Percentiles rank a stretch among this genome's conserved stretches.
These are phyloP conservation scores for Paguma larvata DNA, from an alignment of 2,797 vertebrate species.

Conservation along the genomic window DNA sequence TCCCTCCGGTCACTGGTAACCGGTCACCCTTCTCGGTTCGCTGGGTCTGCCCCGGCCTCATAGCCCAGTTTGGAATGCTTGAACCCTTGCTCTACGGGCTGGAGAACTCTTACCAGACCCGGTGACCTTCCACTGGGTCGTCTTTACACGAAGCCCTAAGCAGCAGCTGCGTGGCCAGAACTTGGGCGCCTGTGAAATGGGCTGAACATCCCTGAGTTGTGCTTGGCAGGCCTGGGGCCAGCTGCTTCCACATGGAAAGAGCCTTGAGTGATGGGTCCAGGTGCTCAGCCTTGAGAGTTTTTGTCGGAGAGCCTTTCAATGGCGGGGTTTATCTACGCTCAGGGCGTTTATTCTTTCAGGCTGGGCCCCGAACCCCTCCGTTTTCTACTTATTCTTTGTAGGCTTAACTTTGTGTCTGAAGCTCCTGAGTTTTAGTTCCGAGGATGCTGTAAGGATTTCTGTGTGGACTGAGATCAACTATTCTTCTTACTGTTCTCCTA, in stretches of 20 bases:
- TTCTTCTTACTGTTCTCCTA: constrained; percentile 9
- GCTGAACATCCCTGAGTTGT: background rate
- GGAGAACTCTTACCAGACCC: constrained; percentile 1
- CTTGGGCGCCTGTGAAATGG: background rate
- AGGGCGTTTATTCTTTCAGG: background rate
- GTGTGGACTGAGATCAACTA: background rate
- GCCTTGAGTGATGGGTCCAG: background rate
- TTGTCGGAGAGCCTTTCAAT: background rate
- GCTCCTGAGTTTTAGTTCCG: background rate
- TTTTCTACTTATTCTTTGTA: constrained; percentile 28
- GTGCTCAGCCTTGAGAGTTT: background rate
- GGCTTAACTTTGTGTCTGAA: background rate
- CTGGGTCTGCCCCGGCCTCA: background rate
- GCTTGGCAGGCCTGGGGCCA: background rate
- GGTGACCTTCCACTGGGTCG: background rate
- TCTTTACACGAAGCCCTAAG: background rate
- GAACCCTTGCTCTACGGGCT: background rate
- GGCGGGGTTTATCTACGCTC: background rate
- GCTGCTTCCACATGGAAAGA: background rate
- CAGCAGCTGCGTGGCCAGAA: background rate
- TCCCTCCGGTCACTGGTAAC: background rate
- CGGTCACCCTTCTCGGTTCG: background rate
- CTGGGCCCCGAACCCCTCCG: background rate
- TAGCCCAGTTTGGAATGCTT: background rate
- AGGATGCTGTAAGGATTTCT: background rate